Percentiles rank a stretch among this genome's conserved stretches.
Conservation (phyloP, 2,797 vertebrate genomes). For the Darevskia mixta region DNA sequence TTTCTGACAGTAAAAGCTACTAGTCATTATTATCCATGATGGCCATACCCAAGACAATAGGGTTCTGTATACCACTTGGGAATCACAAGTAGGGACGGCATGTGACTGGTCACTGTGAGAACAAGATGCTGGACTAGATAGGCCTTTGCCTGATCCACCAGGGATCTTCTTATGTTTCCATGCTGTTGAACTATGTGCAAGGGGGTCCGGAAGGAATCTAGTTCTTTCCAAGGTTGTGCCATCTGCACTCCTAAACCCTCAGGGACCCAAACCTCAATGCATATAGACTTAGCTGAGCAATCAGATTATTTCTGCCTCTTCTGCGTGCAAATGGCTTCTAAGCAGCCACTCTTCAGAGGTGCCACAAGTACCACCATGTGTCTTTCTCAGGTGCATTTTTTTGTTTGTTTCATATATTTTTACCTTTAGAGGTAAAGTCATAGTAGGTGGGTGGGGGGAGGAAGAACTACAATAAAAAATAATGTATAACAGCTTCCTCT, state of each 20-base stretch:
- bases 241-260: not conserved
- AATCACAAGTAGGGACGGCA: no score
- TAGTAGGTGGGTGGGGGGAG: not conserved
- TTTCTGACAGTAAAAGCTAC: no score
- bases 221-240: not conserved
- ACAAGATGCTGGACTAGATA: no score
- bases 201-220: not conserved
- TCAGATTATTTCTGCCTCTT: not conserved
- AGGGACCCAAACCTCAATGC: not conserved
- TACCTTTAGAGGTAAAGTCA: slow-evolving; percentile 55
- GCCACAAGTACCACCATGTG: not conserved
- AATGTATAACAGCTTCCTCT: slow-evolving; percentile 68
- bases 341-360: accelerated
- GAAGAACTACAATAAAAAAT: slow-evolving; percentile 49
- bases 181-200: not conserved
- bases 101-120: no score
- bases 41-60: no score
- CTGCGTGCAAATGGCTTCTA: not conserved
- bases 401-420: not conserved
- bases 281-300: not conserved
- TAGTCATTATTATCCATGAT: no score
- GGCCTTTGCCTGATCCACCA: no score
- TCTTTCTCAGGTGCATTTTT: slow-evolving; percentile 6
- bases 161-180: no score
- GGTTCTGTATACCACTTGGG: no score